These are phyloP conservation scores for Podocnemis expansa DNA, from an alignment of 2,113 vertebrate species.

Conservation along the genomic window DNA sequence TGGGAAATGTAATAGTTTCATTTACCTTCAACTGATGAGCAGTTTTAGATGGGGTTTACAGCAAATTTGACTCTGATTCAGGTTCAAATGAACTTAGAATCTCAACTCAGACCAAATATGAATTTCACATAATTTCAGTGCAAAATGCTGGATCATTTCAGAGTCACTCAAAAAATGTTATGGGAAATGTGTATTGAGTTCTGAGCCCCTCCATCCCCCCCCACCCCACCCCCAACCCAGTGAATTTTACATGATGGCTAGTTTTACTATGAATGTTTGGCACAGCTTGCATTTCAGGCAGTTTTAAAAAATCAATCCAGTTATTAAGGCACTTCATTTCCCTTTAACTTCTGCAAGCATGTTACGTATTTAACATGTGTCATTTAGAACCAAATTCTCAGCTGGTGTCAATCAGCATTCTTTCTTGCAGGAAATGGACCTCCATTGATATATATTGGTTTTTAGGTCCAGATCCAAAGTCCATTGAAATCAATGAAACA, in stretches of 20 bases:
- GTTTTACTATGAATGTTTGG: background rate
- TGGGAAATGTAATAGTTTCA: background rate
- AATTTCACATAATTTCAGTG: background rate
- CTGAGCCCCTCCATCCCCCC: background rate
- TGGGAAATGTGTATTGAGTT: rapidly evolving
- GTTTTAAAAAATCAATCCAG: background rate
- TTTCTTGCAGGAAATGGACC: background rate
- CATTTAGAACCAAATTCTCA: background rate
- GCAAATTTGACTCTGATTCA: background rate
- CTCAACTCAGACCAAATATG: rapidly evolving
- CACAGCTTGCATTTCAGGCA: rapidly evolving
- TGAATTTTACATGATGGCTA: background rate
- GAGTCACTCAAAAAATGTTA: rapidly evolving
- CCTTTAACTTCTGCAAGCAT: background rate
- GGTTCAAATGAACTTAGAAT: background rate
- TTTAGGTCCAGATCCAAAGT: background rate
- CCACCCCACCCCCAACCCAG: rapidly evolving
- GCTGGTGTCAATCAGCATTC: background rate
- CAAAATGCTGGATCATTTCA: background rate
- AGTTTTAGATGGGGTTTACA: background rate
- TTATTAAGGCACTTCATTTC: background rate
- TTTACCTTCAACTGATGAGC: background rate
- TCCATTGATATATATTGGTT: rapidly evolving
- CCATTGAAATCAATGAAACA: background rate
- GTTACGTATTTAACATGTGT: background rate